Evolutionary conservation across 2,113 vertebrate genomes (phyloP).

Genomic region (Scytalopus superciliaris): DNA sequence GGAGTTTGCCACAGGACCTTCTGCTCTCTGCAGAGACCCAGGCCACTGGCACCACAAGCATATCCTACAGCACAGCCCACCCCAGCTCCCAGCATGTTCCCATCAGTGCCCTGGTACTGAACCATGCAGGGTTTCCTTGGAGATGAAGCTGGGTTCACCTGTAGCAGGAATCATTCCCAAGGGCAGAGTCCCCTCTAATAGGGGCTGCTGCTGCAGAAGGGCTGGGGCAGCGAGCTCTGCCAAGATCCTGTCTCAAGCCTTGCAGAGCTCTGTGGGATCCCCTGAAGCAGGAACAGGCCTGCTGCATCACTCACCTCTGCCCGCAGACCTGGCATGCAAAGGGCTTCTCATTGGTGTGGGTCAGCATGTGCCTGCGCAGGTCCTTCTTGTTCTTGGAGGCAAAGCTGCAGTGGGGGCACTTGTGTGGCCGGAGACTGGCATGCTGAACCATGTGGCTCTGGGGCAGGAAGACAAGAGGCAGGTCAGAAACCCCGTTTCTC

Average conservation of each 20-base stretch:
- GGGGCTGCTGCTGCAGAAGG: fast-evolving
- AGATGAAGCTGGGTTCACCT: not conserved
- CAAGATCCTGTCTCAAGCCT: not conserved
- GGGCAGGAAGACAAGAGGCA: not conserved
- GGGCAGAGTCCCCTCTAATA: not conserved
- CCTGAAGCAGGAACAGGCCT: not conserved
- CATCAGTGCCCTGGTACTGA: not conserved
- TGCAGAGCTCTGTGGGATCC: not conserved
- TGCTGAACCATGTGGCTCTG: constrained; percentile 92
- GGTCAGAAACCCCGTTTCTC: not conserved
- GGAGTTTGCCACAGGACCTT: not conserved
- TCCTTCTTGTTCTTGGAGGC: constrained; percentile 99
- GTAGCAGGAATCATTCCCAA: not conserved
- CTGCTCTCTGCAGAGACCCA: not conserved
- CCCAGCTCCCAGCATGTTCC: not conserved
- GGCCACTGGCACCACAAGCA: fast-evolving
- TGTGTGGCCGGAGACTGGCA: constrained; percentile 91
- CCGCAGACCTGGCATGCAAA: constrained; percentile 91
- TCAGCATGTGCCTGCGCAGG: constrained; percentile 91
- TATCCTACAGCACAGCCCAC: fast-evolving
- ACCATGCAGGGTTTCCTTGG: fast-evolving
- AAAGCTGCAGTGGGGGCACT: constrained; percentile 93
- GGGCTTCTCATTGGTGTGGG: constrained; percentile 99
- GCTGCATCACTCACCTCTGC: constrained; percentile 83
- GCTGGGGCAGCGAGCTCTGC: not conserved